phyloP scores from a whole-genome alignment of 2,888 invertebrate genomes.

The Heteromurus nitidus region DNA sequence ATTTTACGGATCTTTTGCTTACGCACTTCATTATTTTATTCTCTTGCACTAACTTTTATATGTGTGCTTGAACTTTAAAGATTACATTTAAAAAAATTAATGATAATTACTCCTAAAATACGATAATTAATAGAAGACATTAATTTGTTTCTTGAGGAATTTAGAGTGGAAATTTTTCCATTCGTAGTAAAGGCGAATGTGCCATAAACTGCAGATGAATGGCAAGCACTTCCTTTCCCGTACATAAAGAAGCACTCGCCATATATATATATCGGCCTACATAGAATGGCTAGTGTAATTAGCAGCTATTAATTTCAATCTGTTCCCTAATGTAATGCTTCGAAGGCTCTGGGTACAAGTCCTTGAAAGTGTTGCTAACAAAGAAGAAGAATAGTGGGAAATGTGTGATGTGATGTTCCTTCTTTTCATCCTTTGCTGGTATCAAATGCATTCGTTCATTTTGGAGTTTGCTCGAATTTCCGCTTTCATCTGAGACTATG shows the following conservation, averaged over 20 bases:
- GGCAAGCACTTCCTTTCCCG: too few relatives aligned
- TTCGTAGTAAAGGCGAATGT: neutral
- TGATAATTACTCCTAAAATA: too few relatives aligned
- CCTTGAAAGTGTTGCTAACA: neutral
- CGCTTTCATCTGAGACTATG: too few relatives aligned
- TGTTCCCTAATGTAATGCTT: neutral
- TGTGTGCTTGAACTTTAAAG: too few relatives aligned
- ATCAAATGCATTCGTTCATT: too few relatives aligned
- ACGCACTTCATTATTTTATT: too few relatives aligned
- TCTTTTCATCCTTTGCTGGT: too few relatives aligned
- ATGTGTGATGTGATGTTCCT: too few relatives aligned
- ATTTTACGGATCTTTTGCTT: too few relatives aligned
- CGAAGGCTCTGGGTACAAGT: neutral
- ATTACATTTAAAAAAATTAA: too few relatives aligned
- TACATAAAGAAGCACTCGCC: neutral
- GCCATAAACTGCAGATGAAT: neutral
- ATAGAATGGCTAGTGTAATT: neutral
- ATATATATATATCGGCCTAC: neutral
- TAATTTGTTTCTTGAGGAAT: neutral
- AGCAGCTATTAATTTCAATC: conserved; percentile 2
- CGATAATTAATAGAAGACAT: neutral
- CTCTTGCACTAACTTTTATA: too few relatives aligned
- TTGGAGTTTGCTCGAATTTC: too few relatives aligned
- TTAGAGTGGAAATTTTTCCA: neutral
- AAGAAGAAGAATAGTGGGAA: neutral